Conservation (phyloP, 2,113 vertebrate species). For the Calidris pugnax region DNA sequence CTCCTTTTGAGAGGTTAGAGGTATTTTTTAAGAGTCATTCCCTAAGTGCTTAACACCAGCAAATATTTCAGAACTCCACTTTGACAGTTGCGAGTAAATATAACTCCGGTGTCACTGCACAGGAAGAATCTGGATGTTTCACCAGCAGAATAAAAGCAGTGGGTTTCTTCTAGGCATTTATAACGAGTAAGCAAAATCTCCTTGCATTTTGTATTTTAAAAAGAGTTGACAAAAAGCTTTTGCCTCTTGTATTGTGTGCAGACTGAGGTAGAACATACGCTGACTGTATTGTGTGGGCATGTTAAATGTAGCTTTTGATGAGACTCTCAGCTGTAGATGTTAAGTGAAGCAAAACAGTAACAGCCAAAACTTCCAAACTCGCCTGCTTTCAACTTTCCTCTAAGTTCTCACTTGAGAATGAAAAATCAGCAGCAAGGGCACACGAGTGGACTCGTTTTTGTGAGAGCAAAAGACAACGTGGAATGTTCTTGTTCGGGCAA, state of each 20-base stretch:
- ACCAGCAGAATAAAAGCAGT: background rate
- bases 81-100: background rate
- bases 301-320: background rate
- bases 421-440: background rate
- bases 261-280: background rate
- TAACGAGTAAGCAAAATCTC: background rate
- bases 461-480: fast-evolving
- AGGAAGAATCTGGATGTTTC: background rate
- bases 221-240: background rate
- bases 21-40: background rate
- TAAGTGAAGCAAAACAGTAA: background rate
- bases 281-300: background rate
- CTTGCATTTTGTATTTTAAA: background rate
- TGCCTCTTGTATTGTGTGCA: background rate
- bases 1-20: background rate
- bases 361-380: background rate
- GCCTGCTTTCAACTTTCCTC: background rate
- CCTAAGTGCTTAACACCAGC: background rate
- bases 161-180: background rate
- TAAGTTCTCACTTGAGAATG: background rate
- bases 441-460: background rate
- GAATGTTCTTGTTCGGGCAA: background rate
- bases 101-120: background rate
- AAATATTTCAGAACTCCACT: background rate
- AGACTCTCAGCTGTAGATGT: background rate